Base-by-base conservation (phyloP, 2,797 vertebrate species). In the Echiichthys vipera region DNA sequence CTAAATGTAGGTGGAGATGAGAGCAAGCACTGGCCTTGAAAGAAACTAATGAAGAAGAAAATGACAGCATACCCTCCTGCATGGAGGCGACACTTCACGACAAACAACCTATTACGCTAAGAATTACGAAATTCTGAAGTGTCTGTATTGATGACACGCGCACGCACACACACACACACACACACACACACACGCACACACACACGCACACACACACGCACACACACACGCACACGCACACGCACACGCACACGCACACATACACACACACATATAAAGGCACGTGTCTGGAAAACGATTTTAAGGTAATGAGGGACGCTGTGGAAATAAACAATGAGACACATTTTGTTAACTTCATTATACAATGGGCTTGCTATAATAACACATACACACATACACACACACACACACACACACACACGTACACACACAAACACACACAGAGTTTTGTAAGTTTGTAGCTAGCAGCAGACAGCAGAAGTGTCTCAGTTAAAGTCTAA, bases 11-110 rank as follows among this genome's bases (percentile, higher is more conserved):
- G 27, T 10, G 7, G 59, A 82, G 74, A 84, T 78, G 67, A 73
- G 76, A 84, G 53, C 22, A 46, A 46, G 32, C 2, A 25, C 20
- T 4, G 18, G 18, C 47, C 43, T 77, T 37, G 42, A 39, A 34
- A 72, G 37, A 37, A 78, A 65, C 64, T 81, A 83, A 88, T 86
- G 81, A 80, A 63, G 65, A 83, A 72, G 74, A 81, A 86, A 83
- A 86, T 83, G 74, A 84, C 50, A 78, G 67, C 69, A 71, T 29
- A 57, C 45, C 14, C 61, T 63, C 24, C 51, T 70, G 45, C n/a
- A 46, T 43, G 47, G 17, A 65, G 49, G 24, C 6, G 46, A 22
- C 29, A 1, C 25, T 11, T 36, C 1, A 2, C 22, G 25, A 78
- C 68, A 74, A 78, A 67, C 70, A 72, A 64, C 59, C 71, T 65